Base-by-base conservation (phyloP, 2,113 vertebrate species). In the Pao palembangensis region DNA sequence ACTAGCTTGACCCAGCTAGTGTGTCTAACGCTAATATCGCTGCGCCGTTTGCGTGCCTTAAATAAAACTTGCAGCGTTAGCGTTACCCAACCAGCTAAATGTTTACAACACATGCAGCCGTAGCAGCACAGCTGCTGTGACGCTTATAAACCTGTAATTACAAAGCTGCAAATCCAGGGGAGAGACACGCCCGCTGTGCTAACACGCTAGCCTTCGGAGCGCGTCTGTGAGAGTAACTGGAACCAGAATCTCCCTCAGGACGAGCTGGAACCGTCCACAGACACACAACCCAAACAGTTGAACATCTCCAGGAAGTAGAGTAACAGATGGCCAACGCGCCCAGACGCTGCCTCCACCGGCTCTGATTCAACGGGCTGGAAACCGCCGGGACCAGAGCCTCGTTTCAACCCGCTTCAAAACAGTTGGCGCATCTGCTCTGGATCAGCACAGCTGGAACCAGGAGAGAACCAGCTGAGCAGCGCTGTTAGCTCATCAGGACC, bases 361-460 rank as follows among this genome's bases (percentile, higher is more conserved):
- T 17, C 46, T 18, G 17, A 7, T 48, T 1, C 1, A 44, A 17
- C 15, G 42, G 42, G 17, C 46, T 47, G 15, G 3, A 3, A 14
- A 17, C 46, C 7, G 17, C 46, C 8, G 46, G 16, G n/a, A n/a
- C 46, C 17, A 4, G 46, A 18, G 46, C 21, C 42, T 55, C 43
- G 6, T 16, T 44, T 7, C 43, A 44, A 17, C 43, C 43, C 3
- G 14, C 15, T 44, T 17, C 43, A 73, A 55, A 79, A 70, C 66
- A 67, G 76, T 71, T 55, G 61, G 61, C 34, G 31, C 80, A 78
- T 82, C 77, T 80, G 77, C 61, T 59, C 48, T 51, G 51, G 62
- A 73, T 74, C 2, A 72, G 67, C 20, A 14, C 71, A 78, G 79
- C 76, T 80, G 76, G 63, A 60, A 7, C 25, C 5, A 6, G 46